phyloP scores from a whole-genome alignment of 2,888 invertebrate species.

The Cactoblastis cactorum region DNA sequence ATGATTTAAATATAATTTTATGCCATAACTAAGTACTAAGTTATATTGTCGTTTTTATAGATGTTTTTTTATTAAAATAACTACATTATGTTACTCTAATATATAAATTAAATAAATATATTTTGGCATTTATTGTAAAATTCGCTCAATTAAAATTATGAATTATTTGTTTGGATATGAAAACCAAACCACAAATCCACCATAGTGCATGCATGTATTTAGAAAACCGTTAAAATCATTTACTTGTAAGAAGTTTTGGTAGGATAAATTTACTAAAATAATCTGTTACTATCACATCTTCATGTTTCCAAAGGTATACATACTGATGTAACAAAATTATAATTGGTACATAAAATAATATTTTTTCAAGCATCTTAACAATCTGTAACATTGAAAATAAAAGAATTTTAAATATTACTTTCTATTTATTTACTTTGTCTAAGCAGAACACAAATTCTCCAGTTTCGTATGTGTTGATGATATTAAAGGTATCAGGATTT shows the following conservation, averaged over 20 bases:
- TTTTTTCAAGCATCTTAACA: conserved; percentile 70
- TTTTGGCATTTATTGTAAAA: conserved; percentile 55
- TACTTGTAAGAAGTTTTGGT: background rate
- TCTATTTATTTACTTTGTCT: conserved; percentile 8
- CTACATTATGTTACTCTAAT: conserved; percentile 46
- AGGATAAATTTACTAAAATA: background rate
- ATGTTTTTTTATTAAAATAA: conserved; percentile 50
- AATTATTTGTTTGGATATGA: conserved; percentile 27
- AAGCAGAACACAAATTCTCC: background rate
- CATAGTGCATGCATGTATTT: background rate
- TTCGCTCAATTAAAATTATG: conserved; percentile 64
- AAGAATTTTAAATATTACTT: conserved; percentile 38
- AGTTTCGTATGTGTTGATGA: too few species aligned
- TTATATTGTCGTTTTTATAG: conserved; percentile 61
- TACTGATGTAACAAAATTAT: conserved; percentile 21
- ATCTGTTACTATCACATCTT: background rate
- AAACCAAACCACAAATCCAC: background rate
- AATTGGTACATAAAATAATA: conserved; percentile 45
- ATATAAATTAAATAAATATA: conserved; percentile 41
- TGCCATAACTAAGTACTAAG: conserved; percentile 78
- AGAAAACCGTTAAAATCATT: background rate
- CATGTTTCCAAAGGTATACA: background rate
- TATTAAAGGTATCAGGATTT: background rate
- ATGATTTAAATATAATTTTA: conserved; percentile 63
- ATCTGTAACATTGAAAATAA: conserved; percentile 57